These are phyloP conservation scores for Sturnira hondurensis DNA, from an alignment of 2,113 vertebrate genomes.

Conservation along the genomic window DNA sequence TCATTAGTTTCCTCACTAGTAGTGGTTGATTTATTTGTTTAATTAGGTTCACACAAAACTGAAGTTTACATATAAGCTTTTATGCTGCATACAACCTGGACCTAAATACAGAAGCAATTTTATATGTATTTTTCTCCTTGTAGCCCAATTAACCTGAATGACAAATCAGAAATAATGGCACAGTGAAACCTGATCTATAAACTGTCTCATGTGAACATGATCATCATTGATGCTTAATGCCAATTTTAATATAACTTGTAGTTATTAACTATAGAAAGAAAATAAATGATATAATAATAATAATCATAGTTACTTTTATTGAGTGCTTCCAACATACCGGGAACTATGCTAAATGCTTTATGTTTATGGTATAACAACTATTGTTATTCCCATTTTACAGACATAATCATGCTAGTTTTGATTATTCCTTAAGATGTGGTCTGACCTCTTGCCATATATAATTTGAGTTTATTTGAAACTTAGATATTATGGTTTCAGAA, in stretches of 20 bases:
- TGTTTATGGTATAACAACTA: background rate
- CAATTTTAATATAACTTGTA: conserved; percentile 7
- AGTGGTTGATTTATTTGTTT: background rate
- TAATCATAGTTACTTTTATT: background rate
- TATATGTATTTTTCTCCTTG: background rate
- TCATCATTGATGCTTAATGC: background rate
- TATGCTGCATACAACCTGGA: background rate
- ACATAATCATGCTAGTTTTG: background rate
- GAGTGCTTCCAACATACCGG: background rate
- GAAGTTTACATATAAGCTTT: background rate
- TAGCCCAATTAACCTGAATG: too few species aligned
- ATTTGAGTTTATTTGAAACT: background rate
- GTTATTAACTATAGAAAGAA: background rate
- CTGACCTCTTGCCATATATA: background rate
- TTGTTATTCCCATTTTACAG: background rate
- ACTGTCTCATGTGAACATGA: background rate
- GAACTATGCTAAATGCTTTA: background rate
- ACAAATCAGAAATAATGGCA: too few species aligned
- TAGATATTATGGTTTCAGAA: background rate
- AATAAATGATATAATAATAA: conserved; percentile 5
- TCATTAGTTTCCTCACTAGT: background rate
- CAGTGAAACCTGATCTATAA: too few species aligned
- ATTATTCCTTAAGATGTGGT: background rate
- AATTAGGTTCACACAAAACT: background rate
- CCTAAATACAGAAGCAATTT: background rate